A percentile compares a stretch with the other conserved stretches of the same genome.
These are phyloP conservation scores for Parascotia fuliginaria DNA, from an alignment of 2,888 invertebrate species.

Conservation along the genomic window DNA sequence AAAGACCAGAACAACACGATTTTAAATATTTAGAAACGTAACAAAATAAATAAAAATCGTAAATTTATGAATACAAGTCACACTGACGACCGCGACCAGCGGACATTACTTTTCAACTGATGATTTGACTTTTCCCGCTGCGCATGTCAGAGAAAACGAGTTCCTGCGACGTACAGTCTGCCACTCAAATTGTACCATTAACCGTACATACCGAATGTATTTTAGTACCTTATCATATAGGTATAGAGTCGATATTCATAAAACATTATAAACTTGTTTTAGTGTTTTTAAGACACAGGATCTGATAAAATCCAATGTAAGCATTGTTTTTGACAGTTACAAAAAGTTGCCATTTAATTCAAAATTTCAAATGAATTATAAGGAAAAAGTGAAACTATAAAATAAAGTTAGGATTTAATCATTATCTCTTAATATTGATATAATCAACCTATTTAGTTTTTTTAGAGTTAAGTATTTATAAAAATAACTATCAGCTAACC, in stretches of 20 bases:
- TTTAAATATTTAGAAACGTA: conserved; percentile 64
- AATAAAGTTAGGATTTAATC: no score
- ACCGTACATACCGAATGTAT: neutral
- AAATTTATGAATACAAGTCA: conserved; percentile 58
- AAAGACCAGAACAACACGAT: conserved; percentile 60
- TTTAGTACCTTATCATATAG: neutral
- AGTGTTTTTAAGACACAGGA: neutral
- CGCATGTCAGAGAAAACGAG: conserved; percentile 38
- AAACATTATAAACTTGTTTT: neutral
- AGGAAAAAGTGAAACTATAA: neutral
- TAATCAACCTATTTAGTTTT: no score
- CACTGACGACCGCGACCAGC: conserved; percentile 58
- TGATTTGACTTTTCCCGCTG: conserved; percentile 51
- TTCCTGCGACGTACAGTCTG: conserved; percentile 1
- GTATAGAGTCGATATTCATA: conserved; percentile 8
- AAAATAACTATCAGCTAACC: no score
- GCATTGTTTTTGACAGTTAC: conserved; percentile 8
- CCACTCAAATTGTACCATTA: neutral
- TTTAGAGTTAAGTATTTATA: no score
- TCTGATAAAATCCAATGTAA: conserved; percentile 14
- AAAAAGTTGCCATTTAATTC: conserved; percentile 9
- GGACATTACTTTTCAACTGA: conserved; percentile 76
- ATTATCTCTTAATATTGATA: no score
- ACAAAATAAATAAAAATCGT: conserved; percentile 79
- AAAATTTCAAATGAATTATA: no score